Base-by-base conservation (phyloP, 2,888 invertebrate genomes). In the Anaspis maculata region DNA sequence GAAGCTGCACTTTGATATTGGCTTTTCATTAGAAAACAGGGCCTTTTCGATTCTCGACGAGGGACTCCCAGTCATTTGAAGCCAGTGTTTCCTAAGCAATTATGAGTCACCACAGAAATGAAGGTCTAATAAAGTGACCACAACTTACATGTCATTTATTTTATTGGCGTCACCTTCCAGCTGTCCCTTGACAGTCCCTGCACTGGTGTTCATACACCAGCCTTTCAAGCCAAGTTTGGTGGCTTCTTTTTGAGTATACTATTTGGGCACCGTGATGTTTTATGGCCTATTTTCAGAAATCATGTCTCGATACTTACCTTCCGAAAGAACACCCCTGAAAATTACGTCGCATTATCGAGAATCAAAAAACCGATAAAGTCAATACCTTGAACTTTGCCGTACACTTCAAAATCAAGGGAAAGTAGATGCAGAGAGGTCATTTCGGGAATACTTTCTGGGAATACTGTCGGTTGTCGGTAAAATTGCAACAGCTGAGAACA, bases 11-110 rank as follows among this genome's bases (percentile, higher is more conserved):
- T 69, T 58, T 0, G 59, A 27, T n/a, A 83, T 70, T 38, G 71
- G 68, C 41, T 70, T 72, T 38, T 74, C 72, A 51, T 82, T 79
- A 11, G 67, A 69, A 59, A 87, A 88, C 41, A 78, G 76, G 0
- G 76, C 76, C 57, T 76, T 82, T 5, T 83, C 81, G 45, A 88
- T 85, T 44, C 68, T 68, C 26, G 84, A 83, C 44, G 73, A 70
- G 0, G 86, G 86, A 58, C 87, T 87, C 24, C 87, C 88, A 3
- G 70, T 77, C 15, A 68, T 69, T 49, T 72, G 69, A 30, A 88
- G 62, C 77, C 77, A 77, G 5, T 59, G 45, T 56, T 74, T 76
- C 71, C 72, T 72, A 37, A 38, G n/a, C n/a, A n/a, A n/a, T n/a
- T n/a, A n/a, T n/a, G n/a, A n/a, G n/a, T n/a, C n/a, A n/a, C n/a